Evolutionary conservation across 35 echinoderm and acorn worm species (phyloP).

Genomic region (Antedon bifida): DNA sequence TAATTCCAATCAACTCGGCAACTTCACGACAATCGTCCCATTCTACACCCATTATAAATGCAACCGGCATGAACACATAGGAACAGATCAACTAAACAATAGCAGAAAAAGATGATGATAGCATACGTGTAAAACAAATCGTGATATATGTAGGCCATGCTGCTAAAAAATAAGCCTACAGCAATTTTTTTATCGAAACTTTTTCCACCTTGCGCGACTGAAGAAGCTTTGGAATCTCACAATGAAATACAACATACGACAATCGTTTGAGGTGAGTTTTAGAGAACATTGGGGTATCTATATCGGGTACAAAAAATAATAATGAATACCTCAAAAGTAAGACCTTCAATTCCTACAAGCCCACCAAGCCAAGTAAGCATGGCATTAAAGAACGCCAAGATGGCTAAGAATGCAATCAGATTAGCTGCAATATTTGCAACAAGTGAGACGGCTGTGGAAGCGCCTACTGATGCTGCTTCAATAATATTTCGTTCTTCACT

Average conservation of each 20-base stretch:
- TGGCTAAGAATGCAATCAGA: conserved; percentile 28
- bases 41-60: conserved; percentile 52
- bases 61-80: conserved; percentile 60
- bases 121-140: too few relatives aligned
- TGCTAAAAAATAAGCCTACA: too few relatives aligned
- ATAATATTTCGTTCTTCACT: conserved; percentile 45
- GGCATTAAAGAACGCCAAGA: conserved; percentile 30
- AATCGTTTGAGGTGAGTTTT: too few relatives aligned
- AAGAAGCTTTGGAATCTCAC: too few relatives aligned
- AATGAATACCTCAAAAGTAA: conserved; percentile 21
- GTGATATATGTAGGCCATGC: too few relatives aligned
- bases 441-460: conserved; percentile 33
- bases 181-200: too few relatives aligned
- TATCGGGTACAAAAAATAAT: too few relatives aligned
- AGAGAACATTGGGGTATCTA: too few relatives aligned
- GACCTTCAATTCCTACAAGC: conserved; percentile 19
- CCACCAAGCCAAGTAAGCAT: conserved; percentile 29
- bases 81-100: conserved; percentile 46
- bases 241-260: too few relatives aligned
- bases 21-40: conserved; percentile 51
- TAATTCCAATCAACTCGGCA: conserved; percentile 43
- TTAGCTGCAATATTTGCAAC: conserved; percentile 53
- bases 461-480: conserved; percentile 37
- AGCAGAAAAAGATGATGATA: conserved; percentile 5
- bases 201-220: too few relatives aligned